Conservation (phyloP, 2,888 invertebrate genomes). For the Halictus quadricinctus region DNA sequence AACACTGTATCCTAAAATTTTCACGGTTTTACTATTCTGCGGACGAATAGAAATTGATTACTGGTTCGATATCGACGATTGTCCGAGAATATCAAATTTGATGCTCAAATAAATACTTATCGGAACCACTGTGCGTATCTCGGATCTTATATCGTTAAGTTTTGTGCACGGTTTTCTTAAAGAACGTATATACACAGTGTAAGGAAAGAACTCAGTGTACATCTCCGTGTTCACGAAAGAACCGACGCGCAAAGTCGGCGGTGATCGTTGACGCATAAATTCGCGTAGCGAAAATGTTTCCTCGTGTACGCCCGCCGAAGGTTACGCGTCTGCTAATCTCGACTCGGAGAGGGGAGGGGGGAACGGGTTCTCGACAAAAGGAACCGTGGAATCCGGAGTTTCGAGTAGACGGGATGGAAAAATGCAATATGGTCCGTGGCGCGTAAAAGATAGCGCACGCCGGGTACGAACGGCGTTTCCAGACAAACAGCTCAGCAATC, state of each 20-base stretch:
- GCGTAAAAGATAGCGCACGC: constrained; percentile 40
- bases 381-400: constrained; percentile 38
- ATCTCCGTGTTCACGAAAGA: background rate
- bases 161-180: too few species aligned
- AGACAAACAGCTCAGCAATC: constrained; percentile 61
- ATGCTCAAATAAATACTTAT: too few species aligned
- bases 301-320: background rate
- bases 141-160: too few species aligned
- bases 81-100: too few species aligned
- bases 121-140: too few species aligned
- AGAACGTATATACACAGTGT: too few species aligned
- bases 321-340: constrained; percentile 10
- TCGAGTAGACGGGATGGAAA: constrained; percentile 49
- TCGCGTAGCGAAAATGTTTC: constrained; percentile 7
- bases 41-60: too few species aligned
- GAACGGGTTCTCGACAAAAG: constrained; percentile 33
- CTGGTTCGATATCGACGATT: too few species aligned
- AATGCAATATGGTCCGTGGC: constrained; percentile 51
- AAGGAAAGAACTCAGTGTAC: too few species aligned
- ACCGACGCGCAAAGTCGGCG: too few species aligned
- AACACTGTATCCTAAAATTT: background rate
- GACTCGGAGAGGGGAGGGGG: background rate
- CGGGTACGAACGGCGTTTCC: constrained; percentile 33
- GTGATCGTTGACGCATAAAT: background rate
- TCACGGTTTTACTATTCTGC: background rate